phyloP scores from a whole-genome alignment of 2,888 invertebrate genomes.

The Crematogaster levior region DNA sequence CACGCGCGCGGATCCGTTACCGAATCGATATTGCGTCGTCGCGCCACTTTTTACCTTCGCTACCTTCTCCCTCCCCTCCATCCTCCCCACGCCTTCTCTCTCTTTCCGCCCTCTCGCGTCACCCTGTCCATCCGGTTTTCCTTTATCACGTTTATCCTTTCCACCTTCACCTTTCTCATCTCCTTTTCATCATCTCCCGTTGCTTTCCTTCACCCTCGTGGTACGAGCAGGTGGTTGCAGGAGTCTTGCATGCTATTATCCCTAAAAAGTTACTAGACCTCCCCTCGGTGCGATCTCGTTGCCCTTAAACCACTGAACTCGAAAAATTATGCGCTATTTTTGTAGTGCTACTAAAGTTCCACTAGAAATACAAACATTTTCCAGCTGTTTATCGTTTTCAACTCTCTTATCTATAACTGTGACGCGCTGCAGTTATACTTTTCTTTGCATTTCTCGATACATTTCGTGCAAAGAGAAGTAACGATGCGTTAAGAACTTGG shows the following conservation, averaged over 20 bases:
- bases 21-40: conserved; percentile 81
- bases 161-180: background rate
- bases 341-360: too few species aligned
- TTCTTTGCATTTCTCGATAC: background rate
- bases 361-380: too few species aligned
- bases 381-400: background rate
- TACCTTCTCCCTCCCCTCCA: background rate
- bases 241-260: conserved; percentile 57
- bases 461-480: background rate
- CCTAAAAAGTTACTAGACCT: conserved; percentile 63
- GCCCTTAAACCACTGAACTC: background rate
- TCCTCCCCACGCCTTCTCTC: conserved; percentile 44
- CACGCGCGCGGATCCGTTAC: conserved; percentile 78
- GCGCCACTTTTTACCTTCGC: conserved; percentile 70
- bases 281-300: background rate
- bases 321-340: background rate
- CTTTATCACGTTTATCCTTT: background rate
- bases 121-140: background rate
- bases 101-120: background rate
- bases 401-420: background rate
- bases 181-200: conserved; percentile 7
- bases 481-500: too few species aligned
- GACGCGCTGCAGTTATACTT: too few species aligned
- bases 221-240: conserved; percentile 69
- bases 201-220: conserved; percentile 13